Evolutionary conservation across 1,140 invertebrate genomes (phyloP), one percentile per base, ranked within the genome.

Genomic region (Anastatus disparis): DNA sequence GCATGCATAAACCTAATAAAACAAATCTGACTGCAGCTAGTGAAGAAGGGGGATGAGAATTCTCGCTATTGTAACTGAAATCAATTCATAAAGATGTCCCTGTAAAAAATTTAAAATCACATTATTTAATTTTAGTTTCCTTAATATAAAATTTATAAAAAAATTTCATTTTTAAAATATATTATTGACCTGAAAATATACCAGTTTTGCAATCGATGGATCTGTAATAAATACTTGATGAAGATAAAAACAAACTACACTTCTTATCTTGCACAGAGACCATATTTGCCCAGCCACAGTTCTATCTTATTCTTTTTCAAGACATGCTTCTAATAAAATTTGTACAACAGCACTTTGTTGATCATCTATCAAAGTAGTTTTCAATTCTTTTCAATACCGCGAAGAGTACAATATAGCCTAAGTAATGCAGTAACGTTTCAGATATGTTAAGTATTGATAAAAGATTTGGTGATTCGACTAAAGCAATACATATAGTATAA

Each of bases 141-240:
- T n/a, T n/a, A n/a, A n/a, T n/a, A n/a, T n/a, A n/a, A n/a, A n/a
- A n/a, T n/a, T n/a, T n/a, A n/a, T n/a, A n/a, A n/a, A n/a, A n/a
- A n/a, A n/a, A n/a, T n/a, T n/a, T n/a, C n/a, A n/a, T n/a, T n/a
- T n/a, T n/a, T n/a, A n/a, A n/a, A n/a, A n/a, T n/a, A n/a, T n/a
- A n/a, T n/a, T n/a, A n/a, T n/a, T n/a, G n/a, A n/a, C n/a, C n/a
- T n/a, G n/a, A n/a, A n/a, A n/a, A n/a, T n/a, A n/a, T 22, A 99
- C 95, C n/a, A 99, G 87, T 87, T 99, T 99, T 13, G 95, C 96
- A 13, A 99, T 85, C 72, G 93, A 93, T 3, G 97, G 95, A 85
- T 99, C 97, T 0, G 94, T 92, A 76, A 99, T 99, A 81, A 99
- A 99, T 62, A 97, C 92, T 88, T 99, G 97, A 91, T 99, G 97